Evolutionary conservation across 2,797 vertebrate genomes (phyloP).

Genomic region (Salarias fasciatus): DNA sequence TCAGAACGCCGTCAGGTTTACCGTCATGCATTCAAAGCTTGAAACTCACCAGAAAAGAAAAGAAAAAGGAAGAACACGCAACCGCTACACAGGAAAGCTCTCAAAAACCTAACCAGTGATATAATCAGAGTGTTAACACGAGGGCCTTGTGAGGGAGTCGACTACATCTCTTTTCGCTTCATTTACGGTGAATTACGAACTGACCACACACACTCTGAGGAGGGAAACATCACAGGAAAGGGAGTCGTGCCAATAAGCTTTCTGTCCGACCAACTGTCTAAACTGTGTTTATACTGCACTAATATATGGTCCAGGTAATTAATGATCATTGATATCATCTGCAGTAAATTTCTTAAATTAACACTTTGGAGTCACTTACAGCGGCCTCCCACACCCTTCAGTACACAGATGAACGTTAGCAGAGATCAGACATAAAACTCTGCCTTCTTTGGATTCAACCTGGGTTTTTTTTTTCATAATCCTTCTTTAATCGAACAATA

Average conservation of each 20-base stretch:
- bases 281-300: conserved; percentile 41
- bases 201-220: conserved; percentile 13
- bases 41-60: too few species aligned
- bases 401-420: conserved; percentile 65
- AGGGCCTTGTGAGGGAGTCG: too few species aligned
- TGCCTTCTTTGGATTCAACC: conserved; percentile 20
- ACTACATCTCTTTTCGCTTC: not conserved
- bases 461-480: too few species aligned
- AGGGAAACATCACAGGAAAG: not conserved
- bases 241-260: conserved; percentile 11
- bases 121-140: too few species aligned
- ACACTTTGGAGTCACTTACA: conserved; percentile 66
- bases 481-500: conserved; percentile 15
- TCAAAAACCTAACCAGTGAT: too few species aligned
- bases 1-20: too few species aligned
- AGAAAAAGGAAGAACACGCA: too few species aligned
- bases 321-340: conserved; percentile 51
- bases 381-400: conserved; percentile 66
- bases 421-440: conserved; percentile 54
- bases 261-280: conserved; percentile 27
- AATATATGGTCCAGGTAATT: conserved; percentile 24
- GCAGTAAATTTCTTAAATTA: conserved; percentile 62
- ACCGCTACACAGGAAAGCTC: too few species aligned
- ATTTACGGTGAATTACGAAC: not conserved
- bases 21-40: too few species aligned